A percentile compares a stretch with the other conserved stretches of the same genome.
These are phyloP conservation scores for Oreonectes daqikongensis DNA, from an alignment of 2,797 vertebrate species.

Conservation along the genomic window DNA sequence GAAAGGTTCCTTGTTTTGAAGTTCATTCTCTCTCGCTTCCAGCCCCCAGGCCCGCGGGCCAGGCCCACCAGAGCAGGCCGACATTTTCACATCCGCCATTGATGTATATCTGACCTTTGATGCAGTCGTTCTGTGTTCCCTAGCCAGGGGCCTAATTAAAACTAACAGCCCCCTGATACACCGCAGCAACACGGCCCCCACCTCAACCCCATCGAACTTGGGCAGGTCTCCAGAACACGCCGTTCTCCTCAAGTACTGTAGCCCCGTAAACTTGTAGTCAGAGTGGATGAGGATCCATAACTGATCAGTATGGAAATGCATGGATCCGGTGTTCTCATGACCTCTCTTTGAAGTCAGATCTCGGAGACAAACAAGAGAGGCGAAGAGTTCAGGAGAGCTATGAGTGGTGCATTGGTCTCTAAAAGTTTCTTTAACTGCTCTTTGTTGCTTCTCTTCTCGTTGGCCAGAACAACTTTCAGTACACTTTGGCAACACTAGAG, in stretches of 20 bases:
- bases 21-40: slow-evolving; percentile 51
- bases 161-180: slow-evolving; percentile 70
- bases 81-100: slow-evolving; percentile 74
- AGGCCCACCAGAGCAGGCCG: slow-evolving; percentile 59
- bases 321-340: neutral
- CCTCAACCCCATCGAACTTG: slow-evolving; percentile 21
- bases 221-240: slow-evolving; percentile 44
- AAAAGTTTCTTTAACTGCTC: neutral
- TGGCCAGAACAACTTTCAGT: neutral
- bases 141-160: slow-evolving; percentile 80
- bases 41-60: slow-evolving; percentile 53
- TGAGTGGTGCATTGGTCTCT: neutral
- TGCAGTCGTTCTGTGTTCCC: slow-evolving; percentile 73
- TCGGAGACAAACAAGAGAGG: neutral
- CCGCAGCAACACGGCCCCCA: slow-evolving; percentile 41
- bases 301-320: slow-evolving; percentile 19
- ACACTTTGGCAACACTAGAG: slow-evolving; percentile 35
- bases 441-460: neutral
- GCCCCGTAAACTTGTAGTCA: neutral
- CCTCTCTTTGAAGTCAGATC: neutral
- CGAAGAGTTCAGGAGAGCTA: neutral
- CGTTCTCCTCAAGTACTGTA: slow-evolving; percentile 51
- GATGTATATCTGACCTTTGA: slow-evolving; percentile 87
- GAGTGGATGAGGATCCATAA: slow-evolving; percentile 4
- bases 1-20: slow-evolving; percentile 47